phyloP scores from a whole-genome alignment of 2,797 vertebrate genomes.

The Cynopterus sphinx region DNA sequence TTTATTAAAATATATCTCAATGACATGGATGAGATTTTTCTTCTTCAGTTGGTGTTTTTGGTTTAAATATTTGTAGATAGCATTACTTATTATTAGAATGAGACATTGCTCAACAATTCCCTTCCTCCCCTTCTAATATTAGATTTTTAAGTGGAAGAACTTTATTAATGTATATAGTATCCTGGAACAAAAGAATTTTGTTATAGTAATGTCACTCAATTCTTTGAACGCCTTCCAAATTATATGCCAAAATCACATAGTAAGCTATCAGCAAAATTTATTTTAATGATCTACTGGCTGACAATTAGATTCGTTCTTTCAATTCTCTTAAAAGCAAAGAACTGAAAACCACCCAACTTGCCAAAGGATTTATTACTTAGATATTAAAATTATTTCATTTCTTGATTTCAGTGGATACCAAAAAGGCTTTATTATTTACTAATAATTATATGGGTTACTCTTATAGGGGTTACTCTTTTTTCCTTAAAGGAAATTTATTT shows the following conservation, averaged over 20 bases:
- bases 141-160: constrained; percentile 49
- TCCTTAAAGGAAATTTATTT: neutral
- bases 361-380: neutral
- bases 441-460: neutral
- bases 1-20: neutral
- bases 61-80: constrained; percentile 46
- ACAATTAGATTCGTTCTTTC: constrained; percentile 20
- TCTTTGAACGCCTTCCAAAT: constrained; percentile 51
- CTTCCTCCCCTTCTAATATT: neutral
- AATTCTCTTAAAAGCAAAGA: constrained; percentile 11
- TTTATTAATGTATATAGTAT: constrained; percentile 37
- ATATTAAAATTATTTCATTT: neutral
- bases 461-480: neutral
- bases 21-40: neutral
- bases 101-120: neutral
- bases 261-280: constrained; percentile 20
- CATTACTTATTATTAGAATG: constrained; percentile 11
- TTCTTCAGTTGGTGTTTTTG: neutral
- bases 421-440: neutral
- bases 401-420: constrained; percentile 18
- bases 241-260: constrained; percentile 29
- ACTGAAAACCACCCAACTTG: neutral
- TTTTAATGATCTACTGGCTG: constrained; percentile 12
- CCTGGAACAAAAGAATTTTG: constrained; percentile 38
- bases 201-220: constrained; percentile 23